Base-by-base conservation (phyloP, 2,797 vertebrate genomes). In the Schizopygopsis malacanthus region DNA sequence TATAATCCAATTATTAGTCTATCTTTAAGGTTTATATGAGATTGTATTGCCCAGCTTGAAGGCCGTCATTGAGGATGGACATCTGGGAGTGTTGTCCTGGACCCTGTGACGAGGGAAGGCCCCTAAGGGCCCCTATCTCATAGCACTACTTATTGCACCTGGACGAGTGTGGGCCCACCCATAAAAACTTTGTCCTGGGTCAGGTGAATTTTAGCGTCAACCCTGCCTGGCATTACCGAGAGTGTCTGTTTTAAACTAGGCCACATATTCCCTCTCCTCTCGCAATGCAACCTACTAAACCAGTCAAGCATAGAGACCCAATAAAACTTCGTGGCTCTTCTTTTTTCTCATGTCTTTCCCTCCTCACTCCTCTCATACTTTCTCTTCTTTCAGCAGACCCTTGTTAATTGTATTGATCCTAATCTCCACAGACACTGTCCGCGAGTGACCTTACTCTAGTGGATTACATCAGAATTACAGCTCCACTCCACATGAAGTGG, bases 251-350 rank as follows among this genome's bases (percentile, higher is more conserved):
- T 87, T 86, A 88, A 89, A 85, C 85, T 90, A 88, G 86, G 87
- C 80, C 89, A 90, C 83, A 87, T 89, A 89, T 86, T 89, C 86
- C 85, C 86, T 85, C 84, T 88, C 81, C 61, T 79, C 82, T 81
- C 47, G 22, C 77, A 83, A 81, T 11, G 84, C 86, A 90, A 85
- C 89, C 89, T 89, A 88, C 88, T 88, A 87, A 89, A 83, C 52
- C 88, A 89, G 43, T 80, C 86, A 85, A 89, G 86, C 88, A 89
- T 86, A 87, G 79, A 82, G 86, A 86, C 82, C 88, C 73, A 85
- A 78, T 82, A 88, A 85, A 88, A 79, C 80, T 87, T 56, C 2
- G 28, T 45, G 72, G 39, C 72, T 70, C 33, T 45, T 86, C 47
- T 25, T 75, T 45, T 86, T 50, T 71, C 79, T 63, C 75, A 63